These are phyloP conservation scores for Andrena bicolor DNA, from an alignment of 2,888 invertebrate species.

Conservation along the genomic window DNA sequence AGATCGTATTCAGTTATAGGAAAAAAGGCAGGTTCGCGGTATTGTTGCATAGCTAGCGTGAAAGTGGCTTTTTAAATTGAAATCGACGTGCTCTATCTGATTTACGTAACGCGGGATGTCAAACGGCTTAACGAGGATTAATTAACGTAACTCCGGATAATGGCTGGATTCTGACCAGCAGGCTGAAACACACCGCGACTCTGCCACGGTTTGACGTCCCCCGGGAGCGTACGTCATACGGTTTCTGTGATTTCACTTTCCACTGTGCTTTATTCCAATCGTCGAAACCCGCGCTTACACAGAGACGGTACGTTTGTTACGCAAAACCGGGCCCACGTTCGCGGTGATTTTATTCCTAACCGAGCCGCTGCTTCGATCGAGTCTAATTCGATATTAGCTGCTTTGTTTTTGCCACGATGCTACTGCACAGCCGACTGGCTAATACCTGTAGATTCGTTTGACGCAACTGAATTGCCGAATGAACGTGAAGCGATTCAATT, in stretches of 20 bases:
- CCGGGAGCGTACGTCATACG: background rate
- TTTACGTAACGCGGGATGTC: constrained; percentile 39
- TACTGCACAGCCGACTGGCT: too few species aligned
- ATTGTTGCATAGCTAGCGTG: constrained; percentile 23
- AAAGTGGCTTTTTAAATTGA: constrained; percentile 43
- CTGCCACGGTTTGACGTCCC: constrained; percentile 2
- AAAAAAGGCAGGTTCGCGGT: constrained; percentile 18
- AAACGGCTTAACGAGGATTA: constrained; percentile 47
- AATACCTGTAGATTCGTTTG: constrained; percentile 13
- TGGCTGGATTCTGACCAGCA: constrained; percentile 22
- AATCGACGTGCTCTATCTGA: constrained; percentile 18
- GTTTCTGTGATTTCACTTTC: constrained; percentile 21
- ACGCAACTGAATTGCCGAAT: constrained; percentile 7
- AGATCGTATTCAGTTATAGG: background rate
- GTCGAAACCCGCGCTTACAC: background rate
- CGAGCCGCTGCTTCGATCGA: background rate
- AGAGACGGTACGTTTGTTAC: background rate
- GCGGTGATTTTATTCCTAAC: constrained; percentile 1
- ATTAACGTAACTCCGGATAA: constrained; percentile 47
- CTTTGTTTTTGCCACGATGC: background rate
- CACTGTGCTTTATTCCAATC: background rate
- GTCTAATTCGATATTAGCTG: background rate
- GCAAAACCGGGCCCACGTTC: background rate
- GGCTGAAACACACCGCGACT: constrained; percentile 15
- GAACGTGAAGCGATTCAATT: constrained; percentile 17